Percentiles rank a stretch among this genome's conserved stretches.
These are phyloP conservation scores for Brachionus paranguensis DNA, from an alignment of 1,140 invertebrate species.

Conservation along the genomic window DNA sequence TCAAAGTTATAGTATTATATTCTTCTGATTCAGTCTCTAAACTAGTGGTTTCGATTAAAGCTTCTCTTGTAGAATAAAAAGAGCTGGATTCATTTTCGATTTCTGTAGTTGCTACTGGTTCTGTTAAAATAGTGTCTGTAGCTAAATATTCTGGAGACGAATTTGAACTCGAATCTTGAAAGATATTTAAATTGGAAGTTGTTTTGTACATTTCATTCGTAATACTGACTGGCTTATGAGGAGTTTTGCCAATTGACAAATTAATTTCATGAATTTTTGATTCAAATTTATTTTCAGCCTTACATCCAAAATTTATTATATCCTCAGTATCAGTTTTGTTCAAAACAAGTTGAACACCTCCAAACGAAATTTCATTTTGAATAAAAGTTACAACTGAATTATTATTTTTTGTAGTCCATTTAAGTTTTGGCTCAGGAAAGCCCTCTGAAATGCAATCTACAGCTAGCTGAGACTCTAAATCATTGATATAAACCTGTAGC, in stretches of 20 bases:
- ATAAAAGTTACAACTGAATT: background rate
- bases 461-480: background rate
- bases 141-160: too few relatives aligned
- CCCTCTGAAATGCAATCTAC: background rate
- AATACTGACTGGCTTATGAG: background rate
- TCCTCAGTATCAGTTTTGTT: background rate
- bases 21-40: background rate
- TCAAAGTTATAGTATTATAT: background rate
- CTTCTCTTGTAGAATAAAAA: too few relatives aligned
- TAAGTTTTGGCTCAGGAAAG: background rate
- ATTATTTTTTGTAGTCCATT: background rate
- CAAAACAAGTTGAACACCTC: background rate
- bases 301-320: background rate
- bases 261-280: background rate
- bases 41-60: background rate
- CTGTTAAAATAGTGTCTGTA: too few relatives aligned
- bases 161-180: background rate
- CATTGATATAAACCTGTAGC: background rate
- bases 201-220: background rate
- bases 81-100: too few relatives aligned
- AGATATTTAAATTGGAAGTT: background rate
- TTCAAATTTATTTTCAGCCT: slow-evolving; percentile 17
- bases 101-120: too few relatives aligned
- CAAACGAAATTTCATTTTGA: background rate
- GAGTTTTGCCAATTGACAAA: background rate